Evolutionary conservation across 1,140 invertebrate genomes (phyloP), one percentile per base, ranked within the genome.

Genomic region (Halictus rubicundus): DNA sequence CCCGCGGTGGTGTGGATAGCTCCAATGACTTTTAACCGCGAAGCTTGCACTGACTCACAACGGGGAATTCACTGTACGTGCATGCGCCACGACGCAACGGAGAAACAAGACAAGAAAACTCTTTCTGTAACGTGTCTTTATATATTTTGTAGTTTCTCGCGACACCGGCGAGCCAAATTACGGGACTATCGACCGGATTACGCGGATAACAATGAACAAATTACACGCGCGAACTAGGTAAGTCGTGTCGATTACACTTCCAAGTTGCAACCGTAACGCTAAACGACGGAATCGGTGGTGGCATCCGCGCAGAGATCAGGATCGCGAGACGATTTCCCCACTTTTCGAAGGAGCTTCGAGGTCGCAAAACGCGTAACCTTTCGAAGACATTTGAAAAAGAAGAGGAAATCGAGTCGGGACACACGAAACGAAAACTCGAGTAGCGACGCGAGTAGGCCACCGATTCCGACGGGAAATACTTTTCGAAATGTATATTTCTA

Each of bases 141-240:
- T 78, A 78, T 78, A 72, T 46, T 78, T 32, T 78, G 69, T 23
- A 71, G 60, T 52, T 72, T 78, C 76, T 42, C 76, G 69, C 76
- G 46, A 4, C 19, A 32, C 76, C 69, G 68, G 21, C 2, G 23
- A 42, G n/a, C n/a, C 16, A 3, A 23, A 14, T 70, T 54, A 25
- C 39, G 2, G 5, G 2, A 46, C 37, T 46, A 60, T 64, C 32
- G 68, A 25, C 21, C 76, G 68, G 68, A 2, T 54, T 42, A 21
- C 60, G 60, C 42, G 76, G 76, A 78, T 78, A 78, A 78, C 76
- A 65, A 63, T 57, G 52, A 49, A 61, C 69, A 69, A 72, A 63
- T 71, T 23, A 52, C 52, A 71, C 76, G 68, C 46, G 37, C 49
- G 23, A 42, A 78, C 76, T 10, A 71, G 59, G 76, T 78, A 78